Evolutionary conservation across 2,888 invertebrate species (phyloP).

Genomic region (Himalopsyche tibetana): DNA sequence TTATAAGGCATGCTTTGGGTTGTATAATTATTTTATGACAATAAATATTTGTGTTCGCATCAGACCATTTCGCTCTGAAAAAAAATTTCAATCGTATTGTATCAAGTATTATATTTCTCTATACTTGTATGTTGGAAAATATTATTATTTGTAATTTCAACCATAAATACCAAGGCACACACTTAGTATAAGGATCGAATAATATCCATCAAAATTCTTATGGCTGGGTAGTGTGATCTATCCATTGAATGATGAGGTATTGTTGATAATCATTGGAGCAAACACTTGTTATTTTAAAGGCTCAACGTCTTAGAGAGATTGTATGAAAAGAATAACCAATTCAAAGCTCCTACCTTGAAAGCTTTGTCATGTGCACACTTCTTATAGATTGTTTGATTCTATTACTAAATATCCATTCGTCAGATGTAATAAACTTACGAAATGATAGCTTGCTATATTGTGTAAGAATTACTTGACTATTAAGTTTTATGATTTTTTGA

Average conservation of each 20-base stretch:
- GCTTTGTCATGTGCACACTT: conserved; percentile 57
- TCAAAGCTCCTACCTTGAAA: conserved; percentile 56
- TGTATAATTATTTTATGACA: too few relatives aligned
- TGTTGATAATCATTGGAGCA: conserved; percentile 79
- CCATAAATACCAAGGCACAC: conserved; percentile 14
- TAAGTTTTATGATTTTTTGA: too few relatives aligned
- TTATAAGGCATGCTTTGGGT: too few relatives aligned
- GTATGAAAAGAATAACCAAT: conserved; percentile 59
- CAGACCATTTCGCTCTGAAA: too few relatives aligned
- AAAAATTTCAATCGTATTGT: too few relatives aligned
- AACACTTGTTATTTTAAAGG: conserved; percentile 79
- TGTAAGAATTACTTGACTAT: too few relatives aligned
- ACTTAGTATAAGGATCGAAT: conserved; percentile 52
- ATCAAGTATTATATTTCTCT: too few relatives aligned
- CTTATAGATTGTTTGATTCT: conserved; percentile 43
- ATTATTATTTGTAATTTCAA: conserved; percentile 26
- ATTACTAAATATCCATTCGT: conserved; percentile 40
- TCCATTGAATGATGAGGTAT: conserved; percentile 68
- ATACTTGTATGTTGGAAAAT: not conserved
- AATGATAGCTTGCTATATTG: not conserved
- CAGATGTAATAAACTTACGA: not conserved
- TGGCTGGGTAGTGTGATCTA: conserved; percentile 49
- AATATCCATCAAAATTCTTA: conserved; percentile 55
- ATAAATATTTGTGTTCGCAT: too few relatives aligned
- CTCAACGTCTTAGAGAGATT: conserved; percentile 69